A percentile compares a stretch with the other conserved stretches of the same genome.
phyloP scores from a whole-genome alignment of 2,888 invertebrate species.

The Rhopalosiphum nymphaeae region DNA sequence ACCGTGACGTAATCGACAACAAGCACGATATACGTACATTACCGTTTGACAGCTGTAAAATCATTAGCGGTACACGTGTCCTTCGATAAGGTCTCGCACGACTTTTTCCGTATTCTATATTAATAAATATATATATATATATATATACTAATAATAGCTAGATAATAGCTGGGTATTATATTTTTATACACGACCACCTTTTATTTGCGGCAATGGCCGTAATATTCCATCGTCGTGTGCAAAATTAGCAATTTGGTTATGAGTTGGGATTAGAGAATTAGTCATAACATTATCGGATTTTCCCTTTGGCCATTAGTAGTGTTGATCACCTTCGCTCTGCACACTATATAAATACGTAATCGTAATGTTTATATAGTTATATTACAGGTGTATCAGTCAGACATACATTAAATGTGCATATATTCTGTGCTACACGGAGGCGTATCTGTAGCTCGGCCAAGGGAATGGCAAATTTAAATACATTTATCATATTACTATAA shows the following conservation, averaged over 20 bases:
- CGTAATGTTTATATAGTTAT: neutral
- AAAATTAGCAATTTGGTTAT: neutral
- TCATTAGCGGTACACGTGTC: neutral
- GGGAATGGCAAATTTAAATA: conserved; percentile 11
- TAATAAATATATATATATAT: neutral
- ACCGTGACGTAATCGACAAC: neutral
- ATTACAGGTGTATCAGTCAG: neutral
- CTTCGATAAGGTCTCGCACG: conserved; percentile 2
- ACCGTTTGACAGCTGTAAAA: neutral
- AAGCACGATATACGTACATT: conserved; percentile 2
- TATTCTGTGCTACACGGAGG: neutral
- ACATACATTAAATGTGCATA: neutral
- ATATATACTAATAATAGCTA: neutral
- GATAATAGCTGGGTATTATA: neutral
- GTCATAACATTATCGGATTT: neutral
- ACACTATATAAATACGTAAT: neutral
- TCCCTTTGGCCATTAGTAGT: neutral
- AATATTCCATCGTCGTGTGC: neutral
- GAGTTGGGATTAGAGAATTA: neutral
- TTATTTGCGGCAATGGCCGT: neutral
- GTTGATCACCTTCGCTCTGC: neutral
- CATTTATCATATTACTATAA: neutral
- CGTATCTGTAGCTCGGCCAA: neutral
- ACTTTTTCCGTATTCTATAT: neutral
- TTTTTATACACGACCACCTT: neutral